Percentiles rank a stretch among this genome's conserved stretches.
phyloP scores from a whole-genome alignment of 2,888 invertebrate genomes.

The Synanthedon tipuliformis region DNA sequence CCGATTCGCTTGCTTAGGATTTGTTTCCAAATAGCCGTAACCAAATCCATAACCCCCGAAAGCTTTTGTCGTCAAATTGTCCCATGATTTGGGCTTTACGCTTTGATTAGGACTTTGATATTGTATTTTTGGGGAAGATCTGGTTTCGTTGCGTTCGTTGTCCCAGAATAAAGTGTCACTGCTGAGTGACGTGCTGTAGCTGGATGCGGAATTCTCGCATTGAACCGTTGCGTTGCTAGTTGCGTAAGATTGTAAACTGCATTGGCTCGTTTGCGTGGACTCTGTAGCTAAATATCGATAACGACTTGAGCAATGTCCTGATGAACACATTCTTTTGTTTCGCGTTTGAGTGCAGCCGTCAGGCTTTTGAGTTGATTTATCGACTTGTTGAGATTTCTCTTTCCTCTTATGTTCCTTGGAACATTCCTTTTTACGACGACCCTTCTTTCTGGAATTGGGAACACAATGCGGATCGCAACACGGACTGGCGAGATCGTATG shows the following conservation, averaged over 20 bases:
- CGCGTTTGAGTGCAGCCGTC: conserved; percentile 59
- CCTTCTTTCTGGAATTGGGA: conserved; percentile 70
- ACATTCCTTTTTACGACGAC: conserved; percentile 68
- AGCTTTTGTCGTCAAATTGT: conserved; percentile 86
- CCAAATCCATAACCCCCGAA: conserved; percentile 90
- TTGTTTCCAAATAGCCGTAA: conserved; percentile 83
- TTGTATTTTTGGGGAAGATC: conserved; percentile 59
- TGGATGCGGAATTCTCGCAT: conserved; percentile 79
- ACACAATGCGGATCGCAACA: conserved; percentile 90
- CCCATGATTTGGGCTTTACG: conserved; percentile 89
- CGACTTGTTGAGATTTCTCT: conserved; percentile 68
- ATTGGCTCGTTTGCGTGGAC: conserved; percentile 79
- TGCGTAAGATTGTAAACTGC: conserved; percentile 85
- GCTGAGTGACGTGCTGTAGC: conserved; percentile 87
- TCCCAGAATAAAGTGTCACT: conserved; percentile 91
- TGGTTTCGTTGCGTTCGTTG: conserved; percentile 53
- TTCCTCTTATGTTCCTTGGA: conserved; percentile 74
- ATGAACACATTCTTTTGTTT: conserved; percentile 49
- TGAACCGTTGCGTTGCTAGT: conserved; percentile 78
- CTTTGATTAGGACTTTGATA: conserved; percentile 59
- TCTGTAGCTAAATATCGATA: conserved; percentile 76
- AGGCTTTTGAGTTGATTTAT: conserved; percentile 56
- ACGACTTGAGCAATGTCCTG: conserved; percentile 50
- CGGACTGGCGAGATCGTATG: conserved; percentile 87
- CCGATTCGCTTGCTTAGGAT: conserved; percentile 43